These are phyloP conservation scores for Drosophila rhopaloa DNA, from an alignment of 1,140 invertebrate genomes.

Conservation along the genomic window DNA sequence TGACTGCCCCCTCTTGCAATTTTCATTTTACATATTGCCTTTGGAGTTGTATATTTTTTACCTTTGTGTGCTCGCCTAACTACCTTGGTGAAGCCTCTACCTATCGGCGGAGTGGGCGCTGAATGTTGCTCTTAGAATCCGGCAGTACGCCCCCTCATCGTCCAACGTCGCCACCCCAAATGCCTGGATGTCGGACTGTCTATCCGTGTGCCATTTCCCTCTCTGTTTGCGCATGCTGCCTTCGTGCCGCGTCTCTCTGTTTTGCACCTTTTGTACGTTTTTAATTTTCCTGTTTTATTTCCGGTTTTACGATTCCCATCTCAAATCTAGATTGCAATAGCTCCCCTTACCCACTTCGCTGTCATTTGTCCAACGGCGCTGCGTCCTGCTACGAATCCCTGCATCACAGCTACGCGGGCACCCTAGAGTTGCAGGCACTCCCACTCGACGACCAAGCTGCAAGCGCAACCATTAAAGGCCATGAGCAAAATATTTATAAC, in stretches of 20 bases:
- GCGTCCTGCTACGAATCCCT: conserved; percentile 7
- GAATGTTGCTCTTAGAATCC: conserved; percentile 56
- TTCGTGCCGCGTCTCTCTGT: conserved; percentile 41
- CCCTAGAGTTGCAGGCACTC: not conserved
- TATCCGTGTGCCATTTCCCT: conserved; percentile 46
- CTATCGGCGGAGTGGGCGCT: conserved; percentile 1
- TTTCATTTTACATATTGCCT: conserved; percentile 81
- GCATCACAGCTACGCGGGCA: not conserved
- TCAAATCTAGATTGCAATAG: conserved; percentile 80
- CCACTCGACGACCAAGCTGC: not conserved
- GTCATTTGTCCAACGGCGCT: conserved; percentile 8
- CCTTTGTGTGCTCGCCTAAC: conserved; percentile 62
- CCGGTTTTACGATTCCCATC: conserved; percentile 84
- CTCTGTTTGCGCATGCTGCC: conserved; percentile 72
- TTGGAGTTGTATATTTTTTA: conserved; percentile 69
- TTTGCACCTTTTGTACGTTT: conserved; percentile 84
- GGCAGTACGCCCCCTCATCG: not conserved
- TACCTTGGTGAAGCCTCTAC: conserved; percentile 35
- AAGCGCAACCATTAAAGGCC: not conserved
- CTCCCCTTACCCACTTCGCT: conserved; percentile 12
- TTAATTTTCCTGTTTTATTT: conserved; percentile 85
- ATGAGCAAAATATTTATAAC: not conserved
- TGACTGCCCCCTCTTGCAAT: conserved; percentile 41
- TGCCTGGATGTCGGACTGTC: conserved; percentile 52
- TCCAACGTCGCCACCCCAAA: conserved; percentile 10